Evolutionary conservation across 2,113 vertebrate species (phyloP).

Genomic region (rat (Rattus norvegicus)): GRCr8 NC_086021.1:57843001-57843500

Average conservation of each 20-base stretch:
- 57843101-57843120: constrained; percentile 16
- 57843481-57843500: neutral
- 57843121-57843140: neutral
- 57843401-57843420: constrained; percentile 3
- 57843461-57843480: neutral
- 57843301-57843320: neutral
- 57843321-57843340: neutral
- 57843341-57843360: neutral
- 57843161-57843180: constrained; percentile 12
- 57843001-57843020: neutral
- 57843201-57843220: neutral
- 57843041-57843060: neutral
- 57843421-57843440: neutral
- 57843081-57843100: constrained; percentile 3
- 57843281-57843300: constrained; percentile 20
- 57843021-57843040: neutral
- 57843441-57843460: neutral
- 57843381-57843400: constrained; percentile 1
- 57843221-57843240: neutral
- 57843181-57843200: constrained; percentile 24
- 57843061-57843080: constrained; percentile 23
- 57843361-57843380: neutral
- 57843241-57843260: neutral
- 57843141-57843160: constrained; percentile 26
- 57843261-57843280: neutral